A percentile compares a stretch with the other conserved stretches of the same genome.
phyloP scores from a whole-genome alignment of 2,888 invertebrate species.

The Drosophila paucipuncta region DNA sequence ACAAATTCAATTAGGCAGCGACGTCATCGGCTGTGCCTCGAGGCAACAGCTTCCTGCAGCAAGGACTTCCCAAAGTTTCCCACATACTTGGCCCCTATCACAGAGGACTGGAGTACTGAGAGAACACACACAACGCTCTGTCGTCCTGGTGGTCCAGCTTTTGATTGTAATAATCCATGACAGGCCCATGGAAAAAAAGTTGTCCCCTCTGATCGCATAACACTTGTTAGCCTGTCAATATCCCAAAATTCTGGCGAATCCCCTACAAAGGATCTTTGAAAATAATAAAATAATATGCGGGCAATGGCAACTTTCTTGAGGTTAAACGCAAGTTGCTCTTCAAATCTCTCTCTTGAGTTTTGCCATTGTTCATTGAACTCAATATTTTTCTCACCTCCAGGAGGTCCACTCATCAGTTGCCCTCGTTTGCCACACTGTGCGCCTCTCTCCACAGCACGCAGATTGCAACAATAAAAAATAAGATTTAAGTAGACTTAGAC shows the following conservation, averaged over 20 bases:
- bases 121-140: conserved; percentile 73
- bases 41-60: conserved; percentile 42
- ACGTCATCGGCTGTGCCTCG: conserved; percentile 58
- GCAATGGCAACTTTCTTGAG: conserved; percentile 81
- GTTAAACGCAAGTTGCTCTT: conserved; percentile 79
- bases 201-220: conserved; percentile 73
- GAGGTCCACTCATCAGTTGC: conserved; percentile 83
- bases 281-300: conserved; percentile 61
- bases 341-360: conserved; percentile 1
- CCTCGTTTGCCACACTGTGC: conserved; percentile 55
- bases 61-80: conserved; percentile 52
- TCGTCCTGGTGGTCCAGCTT: conserved; percentile 74
- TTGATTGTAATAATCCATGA: conserved; percentile 63
- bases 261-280: conserved; percentile 33
- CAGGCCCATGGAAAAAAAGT: conserved; percentile 53
- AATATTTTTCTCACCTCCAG: conserved; percentile 85
- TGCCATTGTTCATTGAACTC: conserved; percentile 61
- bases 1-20: conserved; percentile 72
- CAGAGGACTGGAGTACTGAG: conserved; percentile 14
- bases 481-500: conserved; percentile 70
- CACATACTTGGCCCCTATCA: conserved; percentile 66
- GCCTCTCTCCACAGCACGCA: conserved; percentile 18
- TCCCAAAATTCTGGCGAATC: conserved; percentile 58
- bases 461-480: conserved; percentile 71
- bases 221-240: conserved; percentile 82